Evolutionary conservation across 2,113 vertebrate species (phyloP).

Genomic region (Passer domesticus): DNA sequence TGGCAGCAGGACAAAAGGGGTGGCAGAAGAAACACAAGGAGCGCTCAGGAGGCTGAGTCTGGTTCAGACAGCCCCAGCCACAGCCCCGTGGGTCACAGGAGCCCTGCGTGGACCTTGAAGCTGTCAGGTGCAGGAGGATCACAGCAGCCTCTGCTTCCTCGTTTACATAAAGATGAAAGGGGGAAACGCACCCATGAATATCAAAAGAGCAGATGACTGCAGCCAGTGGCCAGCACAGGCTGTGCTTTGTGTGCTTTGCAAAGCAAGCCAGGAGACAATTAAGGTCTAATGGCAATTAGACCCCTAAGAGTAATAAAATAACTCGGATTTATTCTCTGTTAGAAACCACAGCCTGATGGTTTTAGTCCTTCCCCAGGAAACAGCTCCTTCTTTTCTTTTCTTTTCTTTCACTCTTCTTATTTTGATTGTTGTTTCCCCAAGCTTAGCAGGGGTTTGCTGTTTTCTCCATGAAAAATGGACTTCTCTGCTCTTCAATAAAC

Average conservation of each 20-base stretch:
- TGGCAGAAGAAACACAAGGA: background rate
- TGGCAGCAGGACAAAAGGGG: background rate
- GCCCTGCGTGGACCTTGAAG: background rate
- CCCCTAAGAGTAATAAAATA: background rate
- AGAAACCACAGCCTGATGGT: background rate
- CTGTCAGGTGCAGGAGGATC: conserved; percentile 24
- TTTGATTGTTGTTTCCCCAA: background rate
- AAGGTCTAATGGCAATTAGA: background rate
- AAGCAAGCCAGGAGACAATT: background rate
- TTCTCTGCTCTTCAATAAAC: background rate
- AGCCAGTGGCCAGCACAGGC: background rate
- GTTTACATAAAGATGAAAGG: conserved; percentile 18
- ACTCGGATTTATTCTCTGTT: background rate
- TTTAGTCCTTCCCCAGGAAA: background rate
- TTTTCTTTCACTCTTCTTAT: background rate
- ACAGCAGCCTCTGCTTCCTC: background rate
- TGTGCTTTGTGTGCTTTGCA: background rate
- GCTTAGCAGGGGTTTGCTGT: background rate
- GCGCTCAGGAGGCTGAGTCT: background rate
- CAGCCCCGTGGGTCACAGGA: background rate
- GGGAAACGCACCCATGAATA: background rate
- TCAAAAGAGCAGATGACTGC: conserved; percentile 29
- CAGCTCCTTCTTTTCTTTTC: background rate
- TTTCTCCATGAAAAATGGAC: background rate
- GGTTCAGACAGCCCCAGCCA: background rate